A percentile compares a stretch with the other conserved stretches of the same genome.
These are phyloP conservation scores for Furcifer pardalis DNA, from an alignment of 2,797 vertebrate genomes.

Conservation along the genomic window DNA sequence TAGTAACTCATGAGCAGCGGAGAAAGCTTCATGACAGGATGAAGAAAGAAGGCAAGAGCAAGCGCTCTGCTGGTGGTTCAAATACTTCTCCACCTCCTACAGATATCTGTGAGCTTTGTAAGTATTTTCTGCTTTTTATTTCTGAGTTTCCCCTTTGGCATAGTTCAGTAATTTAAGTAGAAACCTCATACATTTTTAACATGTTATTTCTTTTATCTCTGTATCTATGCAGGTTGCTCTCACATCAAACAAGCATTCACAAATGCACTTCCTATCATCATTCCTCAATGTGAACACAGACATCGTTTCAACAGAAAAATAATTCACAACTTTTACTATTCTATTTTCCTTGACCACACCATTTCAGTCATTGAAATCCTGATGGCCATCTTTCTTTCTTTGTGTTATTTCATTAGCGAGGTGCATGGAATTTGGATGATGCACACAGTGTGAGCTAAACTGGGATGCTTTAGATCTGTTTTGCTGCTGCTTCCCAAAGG, in stretches of 20 bases:
- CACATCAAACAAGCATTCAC: constrained; percentile 40
- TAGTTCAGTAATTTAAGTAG: constrained; percentile 45
- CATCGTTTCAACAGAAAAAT: constrained; percentile 31
- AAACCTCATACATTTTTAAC: constrained; percentile 40
- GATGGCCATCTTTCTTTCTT: neutral
- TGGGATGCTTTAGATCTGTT: neutral
- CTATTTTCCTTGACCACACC: fast-evolving
- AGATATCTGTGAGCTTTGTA: constrained; percentile 33
- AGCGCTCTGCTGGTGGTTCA: constrained; percentile 28
- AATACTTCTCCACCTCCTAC: neutral
- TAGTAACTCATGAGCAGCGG: neutral
- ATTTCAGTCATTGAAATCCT: neutral
- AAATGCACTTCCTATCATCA: constrained; percentile 34
- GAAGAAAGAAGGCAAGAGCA: constrained; percentile 33
- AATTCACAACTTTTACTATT: neutral
- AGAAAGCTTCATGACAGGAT: constrained; percentile 6
- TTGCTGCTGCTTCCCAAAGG: neutral
- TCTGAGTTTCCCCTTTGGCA: constrained; percentile 16
- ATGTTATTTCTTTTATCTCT: constrained; percentile 42
- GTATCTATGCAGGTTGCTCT: neutral
- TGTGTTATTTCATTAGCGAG: neutral
- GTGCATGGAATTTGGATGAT: neutral
- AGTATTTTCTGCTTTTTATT: constrained; percentile 9
- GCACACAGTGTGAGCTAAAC: neutral
- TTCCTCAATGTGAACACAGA: constrained; percentile 13